Conservation (phyloP, 2,113 vertebrate genomes). For the Planiliza haematocheilus region DNA sequence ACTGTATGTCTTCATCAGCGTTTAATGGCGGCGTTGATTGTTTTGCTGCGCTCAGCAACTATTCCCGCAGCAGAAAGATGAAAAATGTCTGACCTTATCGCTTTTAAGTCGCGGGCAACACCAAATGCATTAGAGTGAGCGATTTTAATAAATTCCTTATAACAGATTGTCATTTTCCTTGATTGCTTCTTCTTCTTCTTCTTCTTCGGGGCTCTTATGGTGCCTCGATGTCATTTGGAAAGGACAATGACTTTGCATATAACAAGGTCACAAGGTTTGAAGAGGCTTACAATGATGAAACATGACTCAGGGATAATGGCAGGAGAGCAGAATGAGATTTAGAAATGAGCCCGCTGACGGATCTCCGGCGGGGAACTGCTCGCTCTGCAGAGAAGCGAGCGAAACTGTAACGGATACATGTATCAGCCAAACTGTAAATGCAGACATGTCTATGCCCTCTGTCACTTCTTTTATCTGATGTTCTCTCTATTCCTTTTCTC, state of each 20-base stretch:
- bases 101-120: background rate
- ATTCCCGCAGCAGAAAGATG: background rate
- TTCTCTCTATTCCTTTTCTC: conserved; percentile 10
- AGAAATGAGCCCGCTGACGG: conserved; percentile 21
- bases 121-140: conserved; percentile 10
- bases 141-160: conserved; percentile 17
- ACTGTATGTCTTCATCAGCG: conserved; percentile 22
- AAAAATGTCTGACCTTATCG: conserved; percentile 2
- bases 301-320: conserved; percentile 30
- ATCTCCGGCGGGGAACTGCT: conserved; percentile 26
- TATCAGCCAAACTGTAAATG: conserved; percentile 39
- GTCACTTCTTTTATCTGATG: conserved; percentile 43
- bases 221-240: conserved; percentile 18
- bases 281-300: conserved; percentile 29
- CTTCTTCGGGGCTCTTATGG: conserved; percentile 7
- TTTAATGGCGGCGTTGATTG: conserved; percentile 39
- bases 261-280: conserved; percentile 24
- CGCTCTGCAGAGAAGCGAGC: conserved; percentile 5
- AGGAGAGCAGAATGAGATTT: conserved; percentile 12
- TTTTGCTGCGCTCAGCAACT: conserved; percentile 33
- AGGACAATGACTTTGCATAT: conserved; percentile 19
- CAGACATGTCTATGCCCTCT: conserved; percentile 39
- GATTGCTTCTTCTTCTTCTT: background rate
- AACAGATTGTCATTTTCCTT: background rate
- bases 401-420: conserved; percentile 15